These are phyloP conservation scores for Labrus mixtus DNA, from an alignment of 2,113 vertebrate species.

Conservation along the genomic window DNA sequence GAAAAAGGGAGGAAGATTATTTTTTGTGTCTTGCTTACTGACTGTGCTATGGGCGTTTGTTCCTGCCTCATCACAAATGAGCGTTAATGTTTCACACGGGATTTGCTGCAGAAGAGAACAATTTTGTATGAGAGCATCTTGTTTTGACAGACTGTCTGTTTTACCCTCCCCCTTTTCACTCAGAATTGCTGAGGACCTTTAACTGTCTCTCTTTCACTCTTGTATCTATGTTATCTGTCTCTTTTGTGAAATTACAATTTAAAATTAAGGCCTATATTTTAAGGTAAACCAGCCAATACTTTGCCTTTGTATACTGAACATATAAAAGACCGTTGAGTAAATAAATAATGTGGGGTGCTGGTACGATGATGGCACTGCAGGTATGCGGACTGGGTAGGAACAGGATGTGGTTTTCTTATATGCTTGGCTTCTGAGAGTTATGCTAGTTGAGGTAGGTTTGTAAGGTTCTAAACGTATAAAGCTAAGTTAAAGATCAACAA, in stretches of 20 bases:
- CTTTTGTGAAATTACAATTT: not conserved
- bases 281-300: no score
- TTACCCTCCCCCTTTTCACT: slow-evolving; percentile 35
- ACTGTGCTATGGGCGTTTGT: slow-evolving; percentile 76
- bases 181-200: slow-evolving; percentile 47
- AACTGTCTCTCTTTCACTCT: not conserved
- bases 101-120: slow-evolving; percentile 67
- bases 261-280: no score
- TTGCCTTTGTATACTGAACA: no score
- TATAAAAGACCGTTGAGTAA: no score
- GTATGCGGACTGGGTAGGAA: no score
- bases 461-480: no score
- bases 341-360: no score
- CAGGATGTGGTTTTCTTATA: no score
- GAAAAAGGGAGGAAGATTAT: slow-evolving; percentile 36
- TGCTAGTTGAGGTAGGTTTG: no score
- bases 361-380: no score
- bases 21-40: slow-evolving; percentile 51
- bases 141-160: slow-evolving; percentile 75
- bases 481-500: no score
- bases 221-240: not conserved
- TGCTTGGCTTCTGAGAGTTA: no score
- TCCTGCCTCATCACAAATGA: slow-evolving; percentile 72
- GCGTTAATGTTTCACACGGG: slow-evolving; percentile 77
- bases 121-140: slow-evolving; percentile 63